Base-by-base conservation (phyloP, 2,113 vertebrate species). In the Heptranchias perlo region DNA sequence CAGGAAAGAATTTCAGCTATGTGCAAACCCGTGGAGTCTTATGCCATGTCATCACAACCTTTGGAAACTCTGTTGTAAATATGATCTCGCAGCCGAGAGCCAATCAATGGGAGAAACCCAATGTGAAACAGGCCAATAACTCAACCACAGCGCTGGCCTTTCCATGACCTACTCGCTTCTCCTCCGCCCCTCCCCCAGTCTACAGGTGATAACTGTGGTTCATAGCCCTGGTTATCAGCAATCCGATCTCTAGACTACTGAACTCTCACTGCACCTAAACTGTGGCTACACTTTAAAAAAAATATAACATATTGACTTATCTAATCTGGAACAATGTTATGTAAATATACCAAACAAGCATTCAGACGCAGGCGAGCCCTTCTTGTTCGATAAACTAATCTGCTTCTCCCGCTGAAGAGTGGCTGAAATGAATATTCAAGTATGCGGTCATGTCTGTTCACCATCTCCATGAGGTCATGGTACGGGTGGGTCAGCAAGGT, bases 151-250 rank as follows among this genome's bases (percentile, higher is more conserved):
- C 16, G 18, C 58, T 93, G 89, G 35, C 89, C 89, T 93, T 39
- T 93, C 16, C 7, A 62, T 64, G 89, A 93, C 89, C 89, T 62
- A 21, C 58, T 93, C 14, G 8, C 52, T 92, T n/a, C 54, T 6
- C 54, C 31, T 23, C 54, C 28, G 13, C 52, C 87, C 87, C 54
- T 62, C 89, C n/a, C 58, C 61, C 58, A 93, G n/a, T 10, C 14
- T 93, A 39, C 58, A 93, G 89, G 89, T 93, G 89, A 39, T 93
- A 93, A 93, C 61, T 93, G 58, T 16, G 58, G 89, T 93, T 93
- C 35, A 62, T 64, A 62, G 35, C n/a, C 58, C 58, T 62, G 16
- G 58, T 62, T 93, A 93, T 93, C 89, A 93, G 58, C n/a, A n/a
- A n/a, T 82, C n/a, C 35, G 16, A 93, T 93, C 89, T 93, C 58